phyloP scores from a whole-genome alignment of 2,888 invertebrate species.

The Athalia circularis region DNA sequence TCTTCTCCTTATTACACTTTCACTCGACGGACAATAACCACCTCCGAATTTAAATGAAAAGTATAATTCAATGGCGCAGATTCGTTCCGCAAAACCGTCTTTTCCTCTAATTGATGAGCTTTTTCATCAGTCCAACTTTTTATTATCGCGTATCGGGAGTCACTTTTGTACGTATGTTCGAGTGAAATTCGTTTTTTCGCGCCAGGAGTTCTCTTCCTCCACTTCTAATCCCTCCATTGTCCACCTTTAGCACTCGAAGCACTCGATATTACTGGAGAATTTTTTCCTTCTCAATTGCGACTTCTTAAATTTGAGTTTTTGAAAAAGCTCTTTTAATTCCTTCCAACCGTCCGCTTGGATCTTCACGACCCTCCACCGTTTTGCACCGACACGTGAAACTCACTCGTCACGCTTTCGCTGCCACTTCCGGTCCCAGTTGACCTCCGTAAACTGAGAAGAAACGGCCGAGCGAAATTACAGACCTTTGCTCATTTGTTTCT shows the following conservation, averaged over 20 bases:
- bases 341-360: background rate
- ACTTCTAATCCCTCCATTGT: no score
- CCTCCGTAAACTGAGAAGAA: background rate
- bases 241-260: background rate
- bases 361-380: constrained; percentile 16
- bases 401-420: constrained; percentile 2
- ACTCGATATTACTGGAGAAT: background rate
- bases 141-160: constrained; percentile 5
- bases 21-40: background rate
- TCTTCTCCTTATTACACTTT: no score
- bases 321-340: background rate
- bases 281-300: background rate
- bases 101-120: constrained; percentile 1
- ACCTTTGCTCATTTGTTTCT: background rate
- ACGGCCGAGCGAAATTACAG: constrained; percentile 5
- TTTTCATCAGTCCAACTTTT: background rate
- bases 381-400: background rate
- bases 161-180: background rate
- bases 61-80: background rate
- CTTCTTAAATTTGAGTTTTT: background rate
- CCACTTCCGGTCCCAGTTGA: constrained; percentile 13
- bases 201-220: no score
- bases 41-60: constrained; percentile 5
- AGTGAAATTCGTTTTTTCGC: background rate
- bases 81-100: background rate